Percentiles rank a stretch among this genome's conserved stretches.
phyloP scores from a whole-genome alignment of 2,888 invertebrate genomes.

The Capitulum mitella region DNA sequence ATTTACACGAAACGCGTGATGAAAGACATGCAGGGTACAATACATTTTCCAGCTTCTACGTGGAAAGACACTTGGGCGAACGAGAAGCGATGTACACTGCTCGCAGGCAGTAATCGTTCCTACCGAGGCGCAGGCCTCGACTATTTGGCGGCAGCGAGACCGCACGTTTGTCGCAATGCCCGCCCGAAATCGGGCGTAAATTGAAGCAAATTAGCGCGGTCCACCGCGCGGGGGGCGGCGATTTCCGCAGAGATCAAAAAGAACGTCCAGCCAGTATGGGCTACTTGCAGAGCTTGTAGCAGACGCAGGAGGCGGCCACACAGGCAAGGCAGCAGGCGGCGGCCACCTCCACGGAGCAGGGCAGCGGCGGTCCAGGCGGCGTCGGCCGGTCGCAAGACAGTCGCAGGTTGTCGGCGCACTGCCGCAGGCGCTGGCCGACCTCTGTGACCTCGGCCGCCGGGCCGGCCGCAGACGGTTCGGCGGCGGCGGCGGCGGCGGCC shows the following conservation, averaged over 20 bases:
- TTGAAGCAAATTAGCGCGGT: not conserved
- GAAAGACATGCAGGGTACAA: conserved; percentile 5
- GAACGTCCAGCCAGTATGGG: not conserved
- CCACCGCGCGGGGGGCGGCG: not conserved
- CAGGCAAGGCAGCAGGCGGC: conserved; percentile 14
- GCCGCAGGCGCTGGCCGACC: not conserved
- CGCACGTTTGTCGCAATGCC: not conserved
- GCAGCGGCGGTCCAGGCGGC: not conserved
- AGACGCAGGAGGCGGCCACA: conserved; percentile 11
- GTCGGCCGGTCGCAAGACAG: not conserved
- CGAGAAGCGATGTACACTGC: not conserved
- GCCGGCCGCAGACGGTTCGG: not conserved
- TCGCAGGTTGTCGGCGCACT: not conserved
- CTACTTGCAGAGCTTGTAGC: conserved; percentile 20
- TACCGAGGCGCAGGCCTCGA: not conserved
- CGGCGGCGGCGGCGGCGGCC: not conserved
- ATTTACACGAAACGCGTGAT: not conserved
- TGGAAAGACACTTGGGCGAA: not conserved
- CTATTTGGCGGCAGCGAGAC: not conserved
- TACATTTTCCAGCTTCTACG: not conserved
- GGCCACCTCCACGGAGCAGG: not conserved
- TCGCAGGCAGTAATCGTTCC: not conserved
- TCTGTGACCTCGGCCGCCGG: not conserved
- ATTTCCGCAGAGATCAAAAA: not conserved
- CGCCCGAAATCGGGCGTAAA: not conserved